Base-by-base conservation (phyloP, 2,888 invertebrate genomes). In the Perizoma flavofasciatum region DNA sequence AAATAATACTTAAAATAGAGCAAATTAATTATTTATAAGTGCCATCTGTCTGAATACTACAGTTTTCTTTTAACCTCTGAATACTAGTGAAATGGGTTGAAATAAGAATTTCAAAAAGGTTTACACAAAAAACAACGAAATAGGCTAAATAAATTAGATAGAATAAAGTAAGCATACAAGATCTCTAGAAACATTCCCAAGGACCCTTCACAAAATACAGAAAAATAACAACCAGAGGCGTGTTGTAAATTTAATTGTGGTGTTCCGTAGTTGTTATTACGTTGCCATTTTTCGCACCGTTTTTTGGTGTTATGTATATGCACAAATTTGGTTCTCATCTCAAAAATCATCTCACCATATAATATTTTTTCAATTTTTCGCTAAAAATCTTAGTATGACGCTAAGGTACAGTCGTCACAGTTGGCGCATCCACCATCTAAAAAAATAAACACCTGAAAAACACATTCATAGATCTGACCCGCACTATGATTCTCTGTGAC, bases 131-230 rank as follows among this genome's bases (percentile, higher is more conserved):
- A 6, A 7, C 7, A 4, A 44, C 5, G 4, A n/a, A 41, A 41
- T 41, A 41, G 22, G 22, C 35, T 35, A 48, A 35, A 35, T 10
- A 5, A 48, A 48, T 48, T 48, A 48, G 35, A 35, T 48, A 34
- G 35, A 46, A 48, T 35, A 10, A 34, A 47, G 47, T 10, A 35
- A 35, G 10, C 8, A 7, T 22, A 44, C 22, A 44, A 44, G 35
- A 35, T 48, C 35, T 48, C 34, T 10, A 10, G 6, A 35, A 48
- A 35, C n/a, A 35, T 48, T 48, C 35, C 47, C 47, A 34, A 44
- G 44, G 47, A 35, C 35, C 34, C 4, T 35, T 10, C 35, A 35
- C 4, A 48, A 35, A 48, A 48, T n/a, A 48, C 47, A 34, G 34
- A 44, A 44, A 6, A 44, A 11, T 22, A 6, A 6, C 7, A 8